Evolutionary conservation across 2,888 invertebrate species (phyloP).

Genomic region (Sinohyriopsis cumingii): DNA sequence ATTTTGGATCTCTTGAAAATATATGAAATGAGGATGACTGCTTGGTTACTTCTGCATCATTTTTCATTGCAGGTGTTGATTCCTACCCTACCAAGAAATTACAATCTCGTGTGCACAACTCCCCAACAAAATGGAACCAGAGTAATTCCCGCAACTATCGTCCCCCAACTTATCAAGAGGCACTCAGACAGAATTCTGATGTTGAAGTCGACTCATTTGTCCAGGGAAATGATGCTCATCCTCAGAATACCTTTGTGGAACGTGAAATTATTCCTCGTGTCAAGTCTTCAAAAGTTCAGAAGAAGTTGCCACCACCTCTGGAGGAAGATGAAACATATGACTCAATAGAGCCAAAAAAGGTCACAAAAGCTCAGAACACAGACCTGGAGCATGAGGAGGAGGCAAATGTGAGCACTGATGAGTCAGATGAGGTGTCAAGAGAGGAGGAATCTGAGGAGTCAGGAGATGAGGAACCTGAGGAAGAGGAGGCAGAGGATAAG

Average conservation of each 20-base stretch:
- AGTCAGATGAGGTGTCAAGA: conserved; percentile 39
- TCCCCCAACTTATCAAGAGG: conserved; percentile 38
- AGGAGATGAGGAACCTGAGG: conserved; percentile 23
- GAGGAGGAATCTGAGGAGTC: conserved; percentile 39
- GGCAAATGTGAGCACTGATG: conserved; percentile 32
- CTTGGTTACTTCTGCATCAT: no score
- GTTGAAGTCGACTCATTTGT: conserved; percentile 40
- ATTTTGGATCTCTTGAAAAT: no score
- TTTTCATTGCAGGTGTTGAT: no score
- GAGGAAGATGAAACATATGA: conserved; percentile 44
- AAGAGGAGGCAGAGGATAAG: conserved; percentile 33
- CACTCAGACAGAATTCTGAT: conserved; percentile 18
- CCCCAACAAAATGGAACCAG: no score
- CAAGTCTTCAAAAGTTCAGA: conserved; percentile 14
- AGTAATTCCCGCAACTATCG: not conserved
- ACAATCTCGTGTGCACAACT: no score
- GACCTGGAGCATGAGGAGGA: conserved; percentile 15
- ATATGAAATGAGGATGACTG: not conserved
- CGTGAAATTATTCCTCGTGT: conserved; percentile 46
- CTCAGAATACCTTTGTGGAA: conserved; percentile 51
- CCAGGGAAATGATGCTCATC: conserved; percentile 50
- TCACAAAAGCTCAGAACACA: conserved; percentile 2
- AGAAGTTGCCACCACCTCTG: conserved; percentile 28
- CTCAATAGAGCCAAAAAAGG: conserved; percentile 40
- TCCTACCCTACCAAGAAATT: no score